Base-by-base conservation (phyloP, 2,888 invertebrate genomes). In the Troilus luridus region DNA sequence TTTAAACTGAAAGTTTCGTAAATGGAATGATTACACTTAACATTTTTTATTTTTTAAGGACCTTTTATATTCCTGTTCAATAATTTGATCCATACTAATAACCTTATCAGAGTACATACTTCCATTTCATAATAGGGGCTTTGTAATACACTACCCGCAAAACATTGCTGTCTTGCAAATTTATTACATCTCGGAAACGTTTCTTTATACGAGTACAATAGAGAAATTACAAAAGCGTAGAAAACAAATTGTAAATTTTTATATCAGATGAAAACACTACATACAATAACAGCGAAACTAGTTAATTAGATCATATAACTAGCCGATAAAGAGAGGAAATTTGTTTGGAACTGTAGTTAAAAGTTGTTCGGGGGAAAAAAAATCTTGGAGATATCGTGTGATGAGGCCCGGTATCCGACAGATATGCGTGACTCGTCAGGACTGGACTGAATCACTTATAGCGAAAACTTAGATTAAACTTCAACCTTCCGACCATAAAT, bases 381-480 rank as follows among this genome's bases (percentile, higher is more conserved):
- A 58, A 85, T 54, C 56, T 85, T 85, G 56, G 85, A 85, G 85
- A 85, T 85, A 85, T 85, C 85, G 85, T 85, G 85, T 58, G 85
- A 85, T 85, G 85, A 85, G 85, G 56, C 54, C 54, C n/a, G 85
- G 56, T 85, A 85, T 85, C 85, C n/a, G 85, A 56, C 85, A 85
- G 85, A 85, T 85, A 54, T 85, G 54, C 85, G 85, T 85, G 85
- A 85, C 85, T 41, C 85, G 85, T 85, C 85, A 54, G 56, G 6
- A n/a, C 85, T 56, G 85, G 56, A 85, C n/a, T 54, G 85, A 85
- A 56, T 85, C 56, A 85, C 85, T 58, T 58, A 85, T 85, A 85
- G 85, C 85, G 56, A 85, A 85, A 85, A 85, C 85, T 85, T 85
- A 85, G 85, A 85, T 85, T 85, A 58, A 85, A 85, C 85, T 85